Percentiles rank a stretch among this genome's conserved stretches.
Evolutionary conservation across 2,113 vertebrate species (phyloP).

Genomic region (Ancistrus triradiatus): DNA sequence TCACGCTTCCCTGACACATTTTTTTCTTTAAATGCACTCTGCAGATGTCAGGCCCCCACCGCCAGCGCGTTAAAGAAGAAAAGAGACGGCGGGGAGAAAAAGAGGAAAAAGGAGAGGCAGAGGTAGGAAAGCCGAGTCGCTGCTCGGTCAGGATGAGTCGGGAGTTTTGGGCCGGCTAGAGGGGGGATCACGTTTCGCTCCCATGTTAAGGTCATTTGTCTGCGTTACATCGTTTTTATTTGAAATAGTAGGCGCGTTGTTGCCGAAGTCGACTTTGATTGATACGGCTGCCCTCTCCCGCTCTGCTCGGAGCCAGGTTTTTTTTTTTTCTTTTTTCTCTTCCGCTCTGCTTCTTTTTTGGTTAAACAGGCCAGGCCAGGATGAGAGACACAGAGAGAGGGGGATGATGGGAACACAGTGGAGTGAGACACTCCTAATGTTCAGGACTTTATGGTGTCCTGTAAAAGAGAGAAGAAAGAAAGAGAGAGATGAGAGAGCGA

Average conservation of each 20-base stretch:
- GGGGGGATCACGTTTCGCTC: conserved; percentile 61
- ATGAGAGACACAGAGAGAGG: conserved; percentile 43
- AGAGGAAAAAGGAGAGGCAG: conserved; percentile 16
- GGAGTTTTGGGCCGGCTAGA: conserved; percentile 46
- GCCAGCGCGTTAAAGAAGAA: conserved; percentile 73
- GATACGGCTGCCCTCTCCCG: conserved; percentile 46
- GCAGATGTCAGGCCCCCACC: conserved; percentile 89
- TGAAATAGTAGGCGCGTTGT: conserved; percentile 73
- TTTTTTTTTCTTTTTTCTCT: conserved; percentile 40
- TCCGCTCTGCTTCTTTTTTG: conserved; percentile 40
- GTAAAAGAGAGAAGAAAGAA: too few species aligned
- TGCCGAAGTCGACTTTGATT: conserved; percentile 76
- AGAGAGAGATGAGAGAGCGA: neutral
- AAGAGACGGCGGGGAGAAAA: conserved; percentile 48
- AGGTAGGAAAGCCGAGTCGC: conserved; percentile 27
- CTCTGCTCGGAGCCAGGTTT: conserved; percentile 32
- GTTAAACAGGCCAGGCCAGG: conserved; percentile 50
- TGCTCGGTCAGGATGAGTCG: conserved; percentile 42
- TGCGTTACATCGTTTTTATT: conserved; percentile 64
- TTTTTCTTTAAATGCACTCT: conserved; percentile 97
- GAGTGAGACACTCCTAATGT: conserved; percentile 25
- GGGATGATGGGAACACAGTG: conserved; percentile 27
- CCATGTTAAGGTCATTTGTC: conserved; percentile 64
- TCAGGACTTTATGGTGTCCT: neutral
- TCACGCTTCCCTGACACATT: conserved; percentile 96